Conservation (phyloP, 2,797 vertebrate genomes). For the Sandelia bainsii region DNA sequence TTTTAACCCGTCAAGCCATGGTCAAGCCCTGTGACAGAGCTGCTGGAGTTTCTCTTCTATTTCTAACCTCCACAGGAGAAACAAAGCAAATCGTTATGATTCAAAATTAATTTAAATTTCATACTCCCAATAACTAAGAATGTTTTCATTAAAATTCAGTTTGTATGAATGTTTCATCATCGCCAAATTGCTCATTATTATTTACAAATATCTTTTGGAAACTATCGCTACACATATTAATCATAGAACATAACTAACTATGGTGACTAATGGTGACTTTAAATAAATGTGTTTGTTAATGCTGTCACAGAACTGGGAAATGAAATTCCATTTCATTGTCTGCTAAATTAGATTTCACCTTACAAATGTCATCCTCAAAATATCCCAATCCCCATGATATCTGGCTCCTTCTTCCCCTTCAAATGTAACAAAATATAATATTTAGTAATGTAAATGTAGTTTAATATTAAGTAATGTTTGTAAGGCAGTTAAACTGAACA, state of each 20-base stretch:
- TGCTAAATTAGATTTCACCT: constrained; percentile 30
- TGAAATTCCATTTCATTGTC: constrained; percentile 22
- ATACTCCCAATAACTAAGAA: constrained; percentile 16
- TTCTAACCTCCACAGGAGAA: constrained; percentile 1
- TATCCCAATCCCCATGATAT: background rate
- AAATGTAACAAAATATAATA: constrained; percentile 19
- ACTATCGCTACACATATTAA: constrained; percentile 27
- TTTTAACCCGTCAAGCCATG: constrained; percentile 26
- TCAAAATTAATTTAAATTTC: constrained; percentile 7
- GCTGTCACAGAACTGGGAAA: constrained; percentile 20
- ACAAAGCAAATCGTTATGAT: constrained; percentile 12
- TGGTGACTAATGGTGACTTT: constrained; percentile 1
- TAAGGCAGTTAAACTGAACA: constrained; percentile 17
- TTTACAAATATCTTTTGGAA: constrained; percentile 49
- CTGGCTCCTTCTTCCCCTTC: background rate
- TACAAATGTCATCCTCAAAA: constrained; percentile 40
- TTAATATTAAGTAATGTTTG: constrained; percentile 11
- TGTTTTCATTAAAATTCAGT: constrained; percentile 22
- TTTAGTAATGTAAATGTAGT: constrained; percentile 10
- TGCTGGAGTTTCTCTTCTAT: constrained; percentile 9
- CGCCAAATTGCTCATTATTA: constrained; percentile 53
- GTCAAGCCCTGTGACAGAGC: constrained; percentile 11
- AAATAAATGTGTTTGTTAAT: constrained; percentile 16
- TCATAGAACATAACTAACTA: constrained; percentile 10
- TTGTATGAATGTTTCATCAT: constrained; percentile 47